Percentiles rank a stretch among this genome's conserved stretches.
phyloP scores from a whole-genome alignment of 2,888 invertebrate species.

The Beris chalybata region DNA sequence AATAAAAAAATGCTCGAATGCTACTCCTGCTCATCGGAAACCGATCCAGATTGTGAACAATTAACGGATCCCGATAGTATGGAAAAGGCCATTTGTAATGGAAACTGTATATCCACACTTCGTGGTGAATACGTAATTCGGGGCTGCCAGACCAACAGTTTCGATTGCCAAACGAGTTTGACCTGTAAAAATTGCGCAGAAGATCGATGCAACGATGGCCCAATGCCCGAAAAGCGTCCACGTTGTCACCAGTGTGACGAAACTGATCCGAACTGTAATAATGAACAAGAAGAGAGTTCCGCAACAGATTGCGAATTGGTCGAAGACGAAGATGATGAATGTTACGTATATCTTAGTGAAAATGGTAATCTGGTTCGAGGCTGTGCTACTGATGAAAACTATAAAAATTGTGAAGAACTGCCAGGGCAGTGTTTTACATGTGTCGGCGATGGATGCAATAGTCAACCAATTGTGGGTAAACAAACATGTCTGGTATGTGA shows the following conservation, averaged over 20 bases:
- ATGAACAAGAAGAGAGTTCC: neutral
- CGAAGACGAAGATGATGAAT: constrained; percentile 29
- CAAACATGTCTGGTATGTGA: constrained; percentile 15
- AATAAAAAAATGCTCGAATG: constrained; percentile 40
- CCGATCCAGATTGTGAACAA: constrained; percentile 29
- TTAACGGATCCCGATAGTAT: constrained; percentile 4
- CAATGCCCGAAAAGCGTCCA: constrained; percentile 42
- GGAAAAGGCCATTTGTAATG: constrained; percentile 14
- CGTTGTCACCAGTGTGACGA: constrained; percentile 44
- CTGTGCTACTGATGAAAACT: constrained; percentile 27
- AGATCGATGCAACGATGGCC: constrained; percentile 42
- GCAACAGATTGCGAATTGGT: neutral
- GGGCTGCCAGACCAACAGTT: constrained; percentile 7
- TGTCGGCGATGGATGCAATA: constrained; percentile 24
- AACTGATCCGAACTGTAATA: constrained; percentile 11
- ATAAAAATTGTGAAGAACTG: neutral
- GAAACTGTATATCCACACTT: constrained; percentile 20
- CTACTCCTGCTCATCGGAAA: constrained; percentile 29
- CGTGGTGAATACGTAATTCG: constrained; percentile 17
- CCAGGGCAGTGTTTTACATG: constrained; percentile 10
- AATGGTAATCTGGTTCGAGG: constrained; percentile 30
- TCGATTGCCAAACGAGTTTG: constrained; percentile 41
- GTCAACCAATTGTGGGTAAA: neutral
- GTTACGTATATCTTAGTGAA: constrained; percentile 27
- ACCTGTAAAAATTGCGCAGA: constrained; percentile 12